Base-by-base conservation (phyloP, 2,113 vertebrate species). In the Mystacornis crossleyi region DNA sequence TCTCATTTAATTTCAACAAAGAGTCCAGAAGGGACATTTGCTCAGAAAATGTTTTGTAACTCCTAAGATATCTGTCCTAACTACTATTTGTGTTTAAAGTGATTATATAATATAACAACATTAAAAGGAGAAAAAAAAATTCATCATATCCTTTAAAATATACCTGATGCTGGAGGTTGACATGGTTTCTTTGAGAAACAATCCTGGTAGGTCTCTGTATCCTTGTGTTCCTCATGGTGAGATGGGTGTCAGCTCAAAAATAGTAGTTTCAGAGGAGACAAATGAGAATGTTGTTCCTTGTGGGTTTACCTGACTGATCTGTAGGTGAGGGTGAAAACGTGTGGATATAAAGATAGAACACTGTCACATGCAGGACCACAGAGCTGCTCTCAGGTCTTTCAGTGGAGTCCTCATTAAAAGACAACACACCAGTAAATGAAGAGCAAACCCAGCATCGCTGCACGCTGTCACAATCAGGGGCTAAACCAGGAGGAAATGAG, bases 371-470 rank as follows among this genome's bases (percentile, higher is more conserved):
- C 36, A 34, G 25, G 28, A 38, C 9, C 28, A 43, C 31, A 38
- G 43, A 55, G 15, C 43, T 77, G n/a, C 42, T 90, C 34, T 20
- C 8, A 43, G 53, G n/a, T 9, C 66, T 71, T 67, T 40, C 61
- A 43, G 62, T 28, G 31, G 58, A 61, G 38, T 74, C 34, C 20
- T 81, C 19, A 23, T 71, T 36, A 43, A 75, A 91, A 85, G 31
- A n/a, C 54, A 80, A 48, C 20, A 28, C 5, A 36, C 10, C 38
- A 33, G 15, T 54, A 66, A 90, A 83, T 23, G 11, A 29, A 45
- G 81, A 86, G 11, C 6, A 17, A 82, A 58, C 5, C 7, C 0
- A 1, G 5, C 11, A 21, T 70, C 0, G 0, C 19, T 43, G n/a
- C 45, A 38, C 8, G 2, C 3, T 70, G 16, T 31, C 10, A 2